phyloP scores from a whole-genome alignment of 2,113 vertebrate genomes.

The Strix uralensis region DNA sequence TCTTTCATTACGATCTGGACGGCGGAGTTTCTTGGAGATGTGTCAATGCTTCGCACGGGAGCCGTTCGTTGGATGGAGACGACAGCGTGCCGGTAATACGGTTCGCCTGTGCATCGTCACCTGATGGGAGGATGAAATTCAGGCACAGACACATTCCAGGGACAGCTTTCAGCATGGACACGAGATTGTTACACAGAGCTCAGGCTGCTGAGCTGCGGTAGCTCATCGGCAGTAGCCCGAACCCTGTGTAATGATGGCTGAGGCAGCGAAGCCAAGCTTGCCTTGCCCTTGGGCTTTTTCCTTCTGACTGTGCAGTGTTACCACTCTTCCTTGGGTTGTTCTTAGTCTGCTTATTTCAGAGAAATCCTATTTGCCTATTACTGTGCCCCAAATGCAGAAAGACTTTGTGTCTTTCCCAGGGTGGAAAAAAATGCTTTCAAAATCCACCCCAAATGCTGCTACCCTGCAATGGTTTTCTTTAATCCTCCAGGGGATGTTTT shows the following conservation, averaged over 20 bases:
- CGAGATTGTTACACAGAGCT: fast-evolving
- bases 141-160: not conserved
- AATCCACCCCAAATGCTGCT: not conserved
- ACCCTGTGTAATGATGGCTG: not conserved
- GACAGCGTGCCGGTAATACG: fast-evolving
- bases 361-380: not conserved
- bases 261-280: not conserved
- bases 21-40: not conserved
- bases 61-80: fast-evolving
- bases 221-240: not conserved
- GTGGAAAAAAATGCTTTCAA: not conserved
- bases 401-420: not conserved
- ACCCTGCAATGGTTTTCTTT: not conserved
- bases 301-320: not conserved
- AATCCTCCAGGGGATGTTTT: not conserved
- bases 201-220: not conserved
- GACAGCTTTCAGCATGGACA: not conserved
- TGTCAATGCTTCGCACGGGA: fast-evolving
- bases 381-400: not conserved
- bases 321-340: not conserved
- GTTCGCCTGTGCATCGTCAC: fast-evolving
- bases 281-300: not conserved
- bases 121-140: not conserved
- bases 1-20: not conserved
- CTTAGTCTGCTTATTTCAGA: not conserved